Evolutionary conservation across 2,113 vertebrate species (phyloP), one percentile per base, ranked within the genome.

Genomic region (Hystrix brachyura): DNA sequence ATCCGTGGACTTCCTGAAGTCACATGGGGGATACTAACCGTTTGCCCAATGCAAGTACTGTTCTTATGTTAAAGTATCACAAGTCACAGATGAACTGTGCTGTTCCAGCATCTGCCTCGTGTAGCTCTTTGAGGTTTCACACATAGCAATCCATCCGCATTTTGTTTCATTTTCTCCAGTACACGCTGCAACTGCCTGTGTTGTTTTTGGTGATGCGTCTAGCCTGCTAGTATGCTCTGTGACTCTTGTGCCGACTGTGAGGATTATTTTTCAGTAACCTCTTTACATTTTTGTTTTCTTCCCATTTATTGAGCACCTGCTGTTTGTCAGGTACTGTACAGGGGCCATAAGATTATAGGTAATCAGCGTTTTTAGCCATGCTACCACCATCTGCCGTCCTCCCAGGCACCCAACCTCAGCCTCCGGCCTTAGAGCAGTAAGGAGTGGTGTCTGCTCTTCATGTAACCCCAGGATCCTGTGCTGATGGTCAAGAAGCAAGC

Each of bases 151-250:
- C 82, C 92, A 0, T 60, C 72, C 59, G 19, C 60, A 34, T 85
- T 95, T 79, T 48, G 90, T 91, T 95, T 95, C 67, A 11, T 95
- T 97, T 94, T 84, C 87, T 79, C 62, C 29, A 27, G 81, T 17
- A 53, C 25, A 25, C n/a, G 0, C 85, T 55, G 46, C 38, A 76
- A 55, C 67, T 4, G 48, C 57, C 21, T 57, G 7, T 65, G 74
- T 12, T 83, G 76, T 19, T 43, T 59, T 62, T 78, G 91, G 69
- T 69, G 65, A n/a, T 62, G 19, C 0, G 51, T 92, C 93, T 74
- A 71, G 78, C 85, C 94, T 95, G 67, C 38, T 95, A 91, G 87
- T 89, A 83, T 97, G 81, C 92, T 46, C 90, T 3, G 7, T 53
- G 78, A 83, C 85, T 96, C 91, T 86, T 74, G 2, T 14, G n/a